Percentiles rank a stretch among this genome's conserved stretches.
These are phyloP conservation scores for Tribolium madens DNA, from an alignment of 1,140 invertebrate species.

Conservation along the genomic window DNA sequence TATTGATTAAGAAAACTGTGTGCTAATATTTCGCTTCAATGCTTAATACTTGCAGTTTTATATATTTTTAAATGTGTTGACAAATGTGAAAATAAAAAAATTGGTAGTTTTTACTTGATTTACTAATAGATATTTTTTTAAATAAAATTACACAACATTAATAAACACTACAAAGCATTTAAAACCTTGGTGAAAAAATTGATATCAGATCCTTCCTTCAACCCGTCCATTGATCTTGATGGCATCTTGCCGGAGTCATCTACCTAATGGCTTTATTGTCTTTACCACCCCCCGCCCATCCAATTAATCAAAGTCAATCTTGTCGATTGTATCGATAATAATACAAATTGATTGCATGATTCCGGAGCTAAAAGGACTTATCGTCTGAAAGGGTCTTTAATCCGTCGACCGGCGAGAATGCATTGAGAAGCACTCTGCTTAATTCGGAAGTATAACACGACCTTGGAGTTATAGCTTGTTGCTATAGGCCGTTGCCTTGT, in stretches of 20 bases:
- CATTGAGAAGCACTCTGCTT: slow-evolving; percentile 31
- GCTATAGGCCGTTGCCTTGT: slow-evolving; percentile 29
- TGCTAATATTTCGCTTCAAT: neutral
- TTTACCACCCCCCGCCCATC: slow-evolving; percentile 7
- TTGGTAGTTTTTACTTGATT: no score
- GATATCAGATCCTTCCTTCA: neutral
- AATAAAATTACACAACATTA: no score
- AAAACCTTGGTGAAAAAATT: neutral
- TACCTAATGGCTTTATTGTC: slow-evolving; percentile 28
- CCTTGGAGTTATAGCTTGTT: slow-evolving; percentile 31
- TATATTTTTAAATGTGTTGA: no score
- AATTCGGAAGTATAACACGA: slow-evolving; percentile 34
- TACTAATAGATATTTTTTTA: no score
- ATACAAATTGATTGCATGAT: slow-evolving; percentile 39
- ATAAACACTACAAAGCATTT: no score
- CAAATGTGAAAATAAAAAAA: no score
- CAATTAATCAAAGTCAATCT: slow-evolving; percentile 33
- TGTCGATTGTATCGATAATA: slow-evolving; percentile 26
- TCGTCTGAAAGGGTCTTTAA: slow-evolving; percentile 35
- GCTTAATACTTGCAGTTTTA: no score
- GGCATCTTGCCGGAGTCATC: slow-evolving; percentile 1
- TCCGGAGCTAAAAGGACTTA: slow-evolving; percentile 35
- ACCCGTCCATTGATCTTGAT: neutral
- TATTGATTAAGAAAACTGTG: neutral
- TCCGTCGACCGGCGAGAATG: slow-evolving; percentile 15